These are phyloP conservation scores for Phaethon lepturus DNA, from an alignment of 2,113 vertebrate genomes.

Conservation along the genomic window DNA sequence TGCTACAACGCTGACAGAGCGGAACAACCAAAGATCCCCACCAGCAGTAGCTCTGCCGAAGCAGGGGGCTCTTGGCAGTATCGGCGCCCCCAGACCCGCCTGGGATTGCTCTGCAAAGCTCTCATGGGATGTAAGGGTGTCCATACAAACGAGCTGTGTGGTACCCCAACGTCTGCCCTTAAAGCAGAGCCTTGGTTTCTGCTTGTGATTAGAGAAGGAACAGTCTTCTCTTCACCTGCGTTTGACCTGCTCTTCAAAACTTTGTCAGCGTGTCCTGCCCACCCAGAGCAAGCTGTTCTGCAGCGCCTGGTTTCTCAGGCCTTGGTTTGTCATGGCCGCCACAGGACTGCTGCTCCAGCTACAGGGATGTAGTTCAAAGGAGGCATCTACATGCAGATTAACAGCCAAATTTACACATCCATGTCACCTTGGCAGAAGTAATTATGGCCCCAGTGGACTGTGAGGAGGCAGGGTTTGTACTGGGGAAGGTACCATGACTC, in stretches of 20 bases:
- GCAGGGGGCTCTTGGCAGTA: background rate
- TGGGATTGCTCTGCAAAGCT: background rate
- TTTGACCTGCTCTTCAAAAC: background rate
- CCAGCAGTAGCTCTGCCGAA: background rate
- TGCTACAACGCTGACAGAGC: background rate
- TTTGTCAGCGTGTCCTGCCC: background rate
- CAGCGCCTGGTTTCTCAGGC: background rate
- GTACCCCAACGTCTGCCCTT: background rate
- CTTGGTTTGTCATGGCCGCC: rapidly evolving
- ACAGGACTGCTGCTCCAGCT: background rate
- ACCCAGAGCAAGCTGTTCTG: rapidly evolving
- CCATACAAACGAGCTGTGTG: background rate
- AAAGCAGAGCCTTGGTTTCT: background rate
- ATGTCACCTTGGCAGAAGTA: background rate
- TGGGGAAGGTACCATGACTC: background rate
- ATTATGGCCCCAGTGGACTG: background rate
- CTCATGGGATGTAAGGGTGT: rapidly evolving
- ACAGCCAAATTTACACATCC: background rate
- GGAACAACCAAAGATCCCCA: rapidly evolving
- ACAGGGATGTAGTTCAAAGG: background rate
- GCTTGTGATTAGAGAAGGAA: background rate
- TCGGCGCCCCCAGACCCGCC: background rate
- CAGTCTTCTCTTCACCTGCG: background rate
- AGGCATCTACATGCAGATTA: background rate
- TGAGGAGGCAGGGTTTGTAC: background rate